These are phyloP conservation scores for Campoletis raptor DNA, from an alignment of 2,888 invertebrate genomes.

Conservation along the genomic window DNA sequence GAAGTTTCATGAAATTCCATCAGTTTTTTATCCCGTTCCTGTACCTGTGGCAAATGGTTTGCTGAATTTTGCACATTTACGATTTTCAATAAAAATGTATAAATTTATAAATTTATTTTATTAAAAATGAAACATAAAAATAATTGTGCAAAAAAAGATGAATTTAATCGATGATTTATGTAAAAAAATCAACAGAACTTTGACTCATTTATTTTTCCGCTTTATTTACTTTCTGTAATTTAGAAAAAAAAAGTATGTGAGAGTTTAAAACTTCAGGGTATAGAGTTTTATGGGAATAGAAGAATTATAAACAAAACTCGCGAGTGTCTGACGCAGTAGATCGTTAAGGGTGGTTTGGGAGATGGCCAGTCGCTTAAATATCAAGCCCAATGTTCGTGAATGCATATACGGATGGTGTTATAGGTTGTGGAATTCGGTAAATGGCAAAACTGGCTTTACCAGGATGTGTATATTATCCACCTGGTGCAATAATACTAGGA, in stretches of 20 bases:
- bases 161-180: not conserved
- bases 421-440: slow-evolving; percentile 28
- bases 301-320: slow-evolving; percentile 44
- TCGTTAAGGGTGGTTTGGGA: slow-evolving; percentile 53
- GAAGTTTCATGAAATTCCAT: slow-evolving; percentile 17
- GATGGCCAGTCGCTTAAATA: slow-evolving; percentile 60
- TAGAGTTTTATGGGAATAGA: not conserved
- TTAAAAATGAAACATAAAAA: not conserved
- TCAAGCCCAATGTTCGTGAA: slow-evolving; percentile 6
- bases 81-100: not conserved
- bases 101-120: not conserved
- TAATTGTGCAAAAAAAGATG: not conserved
- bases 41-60: not conserved
- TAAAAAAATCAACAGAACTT: not conserved
- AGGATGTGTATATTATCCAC: slow-evolving; percentile 45
- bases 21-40: not conserved
- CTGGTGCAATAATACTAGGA: slow-evolving; percentile 52
- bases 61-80: not conserved
- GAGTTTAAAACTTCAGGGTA: not conserved
- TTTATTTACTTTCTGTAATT: not conserved
- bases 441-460: slow-evolving; percentile 7
- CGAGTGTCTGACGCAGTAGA: slow-evolving; percentile 12
- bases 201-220: not conserved
- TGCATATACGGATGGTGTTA: not conserved
- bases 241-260: not conserved